Conservation (phyloP, 2,888 invertebrate species). For the Epiblema foenella region DNA sequence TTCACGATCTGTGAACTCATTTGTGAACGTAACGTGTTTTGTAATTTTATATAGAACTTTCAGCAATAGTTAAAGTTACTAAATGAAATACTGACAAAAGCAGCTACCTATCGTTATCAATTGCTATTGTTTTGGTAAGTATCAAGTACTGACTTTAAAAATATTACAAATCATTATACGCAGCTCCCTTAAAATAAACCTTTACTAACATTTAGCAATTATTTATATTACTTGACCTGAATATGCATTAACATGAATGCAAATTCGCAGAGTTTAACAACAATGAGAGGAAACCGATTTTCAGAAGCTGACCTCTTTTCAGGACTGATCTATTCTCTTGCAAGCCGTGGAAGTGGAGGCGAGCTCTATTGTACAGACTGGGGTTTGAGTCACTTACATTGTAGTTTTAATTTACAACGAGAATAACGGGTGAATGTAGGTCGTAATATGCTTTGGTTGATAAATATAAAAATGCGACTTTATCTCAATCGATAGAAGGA, state of each 20-base stretch:
- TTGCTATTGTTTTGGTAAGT: background rate
- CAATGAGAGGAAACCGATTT: conserved; percentile 22
- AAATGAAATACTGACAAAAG: background rate
- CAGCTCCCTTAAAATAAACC: no score
- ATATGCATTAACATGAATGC: conserved; percentile 15
- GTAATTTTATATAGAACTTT: background rate
- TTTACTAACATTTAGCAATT: background rate
- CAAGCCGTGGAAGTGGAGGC: conserved; percentile 17
- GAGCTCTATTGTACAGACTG: conserved; percentile 14
- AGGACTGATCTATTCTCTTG: conserved; percentile 18
- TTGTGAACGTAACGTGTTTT: background rate
- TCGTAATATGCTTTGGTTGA: background rate
- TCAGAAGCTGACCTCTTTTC: conserved; percentile 28
- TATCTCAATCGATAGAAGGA: no score
- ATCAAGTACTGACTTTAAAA: background rate
- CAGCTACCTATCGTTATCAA: background rate
- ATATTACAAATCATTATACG: background rate
- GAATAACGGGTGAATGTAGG: background rate
- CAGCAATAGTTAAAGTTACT: background rate
- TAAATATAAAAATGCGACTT: background rate
- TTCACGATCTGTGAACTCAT: conserved; percentile 12
- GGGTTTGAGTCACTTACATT: conserved; percentile 15
- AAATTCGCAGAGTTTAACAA: conserved; percentile 17
- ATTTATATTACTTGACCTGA: conserved; percentile 9
- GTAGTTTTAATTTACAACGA: conserved; percentile 24